Evolutionary conservation across 1,140 invertebrate genomes (phyloP), one percentile per base, ranked within the genome.

Genomic region (Delia radicum): DNA sequence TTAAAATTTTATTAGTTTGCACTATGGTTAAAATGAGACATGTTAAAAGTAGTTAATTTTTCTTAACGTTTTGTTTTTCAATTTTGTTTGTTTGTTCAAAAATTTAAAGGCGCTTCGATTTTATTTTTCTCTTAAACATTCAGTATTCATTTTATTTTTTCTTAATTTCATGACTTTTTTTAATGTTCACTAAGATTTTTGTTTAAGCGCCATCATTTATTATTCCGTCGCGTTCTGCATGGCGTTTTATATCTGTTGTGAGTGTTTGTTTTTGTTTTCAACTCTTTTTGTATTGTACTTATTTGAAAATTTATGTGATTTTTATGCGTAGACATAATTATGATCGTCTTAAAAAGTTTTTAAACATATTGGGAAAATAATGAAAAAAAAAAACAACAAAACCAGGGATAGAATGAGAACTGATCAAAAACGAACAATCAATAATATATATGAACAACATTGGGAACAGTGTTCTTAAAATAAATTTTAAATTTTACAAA

Each of bases 311-410:
- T 84, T 84, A 84, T 84, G 82, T 84, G 82, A 83, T 83, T 84
- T 84, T 84, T 84, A 84, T 84, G 82, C 82, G 82, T 84, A 84
- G 82, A 83, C 82, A 84, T 83, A 82, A 84, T 83, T 83, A 84
- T 69, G 80, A 84, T 84, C 82, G 80, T 74, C 73, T 74, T 63
- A 74, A 61, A 61, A 74, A 62, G 73, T 63, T 63, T 63, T 74
- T 63, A 74, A 62, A 61, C 37, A 55, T 37, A 74, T 74, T 74
- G 73, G 55, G 48, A 37, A 33, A 69, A 18, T 63, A 1, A 69
- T 6, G 0, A 12, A 69, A n/a, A 33, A 31, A 69, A 28, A 37
- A 3, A 12, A 7, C 7, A 8, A 31, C 63, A 31, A 67, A 15
- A 8, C 65, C 21, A 55, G 21, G 5, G n/a, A 55, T 18, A 55